phyloP scores from a whole-genome alignment of 2,888 invertebrate species.

The Amaurobius ferox region DNA sequence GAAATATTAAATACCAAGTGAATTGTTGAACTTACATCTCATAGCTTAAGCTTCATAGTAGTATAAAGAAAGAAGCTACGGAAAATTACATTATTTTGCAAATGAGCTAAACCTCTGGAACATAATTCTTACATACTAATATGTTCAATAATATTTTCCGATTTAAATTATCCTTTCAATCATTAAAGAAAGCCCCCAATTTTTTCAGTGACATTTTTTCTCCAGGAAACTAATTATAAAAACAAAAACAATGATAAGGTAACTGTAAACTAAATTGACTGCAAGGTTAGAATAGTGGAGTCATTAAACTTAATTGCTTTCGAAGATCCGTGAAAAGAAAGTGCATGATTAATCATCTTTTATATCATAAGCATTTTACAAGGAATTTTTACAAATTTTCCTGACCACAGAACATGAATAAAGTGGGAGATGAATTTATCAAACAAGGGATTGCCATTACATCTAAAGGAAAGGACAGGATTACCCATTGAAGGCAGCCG shows the following conservation, averaged over 20 bases:
- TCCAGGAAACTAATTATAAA: not conserved
- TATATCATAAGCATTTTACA: not conserved
- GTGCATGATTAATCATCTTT: not conserved
- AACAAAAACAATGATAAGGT: not conserved
- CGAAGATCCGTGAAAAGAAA: not conserved
- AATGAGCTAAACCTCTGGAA: too few relatives aligned
- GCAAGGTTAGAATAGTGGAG: not conserved
- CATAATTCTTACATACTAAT: too few relatives aligned
- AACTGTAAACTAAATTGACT: not conserved
- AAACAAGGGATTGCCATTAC: too few relatives aligned
- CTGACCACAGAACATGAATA: not conserved
- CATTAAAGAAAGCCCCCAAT: not conserved
- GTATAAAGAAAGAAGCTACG: too few relatives aligned
- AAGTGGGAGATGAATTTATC: too few relatives aligned
- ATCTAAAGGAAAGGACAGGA: too few relatives aligned
- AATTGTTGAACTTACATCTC: too few relatives aligned
- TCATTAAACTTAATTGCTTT: conserved; percentile 1
- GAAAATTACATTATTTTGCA: too few relatives aligned
- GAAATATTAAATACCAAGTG: too few relatives aligned
- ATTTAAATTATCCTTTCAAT: not conserved
- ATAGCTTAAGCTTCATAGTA: too few relatives aligned
- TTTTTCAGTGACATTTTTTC: not conserved
- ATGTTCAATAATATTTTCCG: too few relatives aligned
- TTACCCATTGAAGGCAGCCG: too few relatives aligned
- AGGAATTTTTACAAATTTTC: not conserved